Evolutionary conservation across 1,140 invertebrate species (phyloP).

Genomic region (Philotrypesis tridentata): DNA sequence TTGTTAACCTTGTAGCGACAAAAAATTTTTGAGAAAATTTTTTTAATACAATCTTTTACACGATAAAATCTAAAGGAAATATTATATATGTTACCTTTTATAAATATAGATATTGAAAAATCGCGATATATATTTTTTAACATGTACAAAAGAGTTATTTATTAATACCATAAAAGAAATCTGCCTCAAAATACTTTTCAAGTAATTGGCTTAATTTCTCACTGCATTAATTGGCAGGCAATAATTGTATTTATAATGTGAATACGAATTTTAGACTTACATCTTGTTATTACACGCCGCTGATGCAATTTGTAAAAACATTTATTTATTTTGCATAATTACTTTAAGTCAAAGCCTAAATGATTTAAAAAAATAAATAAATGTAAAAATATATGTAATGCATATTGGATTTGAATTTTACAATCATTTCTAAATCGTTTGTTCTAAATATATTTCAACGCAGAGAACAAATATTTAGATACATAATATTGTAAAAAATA

Average conservation of each 20-base stretch:
- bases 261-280: slow-evolving; percentile 53
- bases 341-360: slow-evolving; percentile 32
- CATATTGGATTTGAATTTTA: slow-evolving; percentile 34
- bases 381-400: neutral
- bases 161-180: slow-evolving; percentile 40
- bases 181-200: slow-evolving; percentile 44
- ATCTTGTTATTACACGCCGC: slow-evolving; percentile 43
- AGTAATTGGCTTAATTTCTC: slow-evolving; percentile 44
- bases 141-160: slow-evolving; percentile 50
- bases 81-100: slow-evolving; percentile 35
- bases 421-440: slow-evolving; percentile 2
- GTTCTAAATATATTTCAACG: neutral
- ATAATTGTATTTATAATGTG: slow-evolving; percentile 54
- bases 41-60: neutral
- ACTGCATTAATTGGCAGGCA: slow-evolving; percentile 39
- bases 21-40: slow-evolving; percentile 39
- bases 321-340: slow-evolving; percentile 55
- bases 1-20: slow-evolving; percentile 14
- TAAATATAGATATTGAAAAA: slow-evolving; percentile 45
- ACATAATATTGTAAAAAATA: slow-evolving; percentile 36
- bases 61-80: slow-evolving; percentile 15
- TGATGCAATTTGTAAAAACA: slow-evolving; percentile 54
- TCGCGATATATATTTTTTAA: slow-evolving; percentile 46
- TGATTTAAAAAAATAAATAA: slow-evolving; percentile 20
- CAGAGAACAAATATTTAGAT: neutral